Evolutionary conservation across 2,797 vertebrate genomes (phyloP), one percentile per base, ranked within the genome.

Genomic region (Pteropus rufus): DNA sequence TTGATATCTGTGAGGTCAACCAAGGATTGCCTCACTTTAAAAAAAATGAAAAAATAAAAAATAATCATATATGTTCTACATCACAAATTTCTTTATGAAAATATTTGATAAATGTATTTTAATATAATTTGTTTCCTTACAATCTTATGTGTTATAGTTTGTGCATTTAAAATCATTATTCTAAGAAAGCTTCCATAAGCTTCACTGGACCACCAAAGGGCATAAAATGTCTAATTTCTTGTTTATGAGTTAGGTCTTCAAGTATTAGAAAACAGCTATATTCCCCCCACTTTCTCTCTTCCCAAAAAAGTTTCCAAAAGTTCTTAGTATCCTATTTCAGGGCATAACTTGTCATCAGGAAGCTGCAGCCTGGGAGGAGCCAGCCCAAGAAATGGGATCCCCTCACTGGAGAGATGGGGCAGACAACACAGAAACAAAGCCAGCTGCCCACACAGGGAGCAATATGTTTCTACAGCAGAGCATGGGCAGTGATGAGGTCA

Each of bases 41-140:
- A 62, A 86, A 95, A 75, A 49, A 49, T 49, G 2, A 49, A 49
- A 49, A 73, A 64, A 87, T 95, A 80, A 73, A 92, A 87, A 80
- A 73, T 56, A 64, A 10, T 31, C 31, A 56, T 64, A 41, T 36
- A 52, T 7, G 8, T 39, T 82, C 62, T 92, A n/a, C 62, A 86
- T 64, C 19, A 49, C 44, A 44, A 93, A 58, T 14, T 83, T 39
- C 15, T 65, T 86, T 90, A 41, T 41, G 44, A 88, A 93, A 80
- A 46, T 52, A 94, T 29, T 84, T 54, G 14, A 15, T 60, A 11
- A 60, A 16, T 82, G 18, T 44, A 49, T 31, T 89, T 85, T 39
- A 82, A 21, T 54, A 24, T 58, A 46, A 85, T 31, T 76, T 24
- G 7, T 52, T 88, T 89, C 54, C 52, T 85, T 56, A 23, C 81